Evolutionary conservation across 2,888 invertebrate species (phyloP), one percentile per base, ranked within the genome.

Genomic region (Euzetes globulus): DNA sequence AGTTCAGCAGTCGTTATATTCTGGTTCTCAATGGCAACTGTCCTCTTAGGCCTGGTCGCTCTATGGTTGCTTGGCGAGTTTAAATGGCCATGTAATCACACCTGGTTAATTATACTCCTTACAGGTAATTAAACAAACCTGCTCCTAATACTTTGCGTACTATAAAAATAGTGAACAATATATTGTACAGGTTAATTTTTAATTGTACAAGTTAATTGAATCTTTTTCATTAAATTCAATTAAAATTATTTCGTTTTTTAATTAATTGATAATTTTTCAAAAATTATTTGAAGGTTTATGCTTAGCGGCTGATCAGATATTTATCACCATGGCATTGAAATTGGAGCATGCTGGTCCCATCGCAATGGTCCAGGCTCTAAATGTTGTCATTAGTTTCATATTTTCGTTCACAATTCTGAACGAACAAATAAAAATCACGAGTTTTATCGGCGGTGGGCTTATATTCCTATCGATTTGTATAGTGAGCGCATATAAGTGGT

Each of bases 271-370:
- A n/a, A n/a, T n/a, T n/a, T n/a, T n/a, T n/a, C n/a, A n/a, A n/a
- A n/a, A n/a, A n/a, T n/a, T n/a, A n/a, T n/a, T n/a, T n/a, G n/a
- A n/a, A 74, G 70, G 52, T 15, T 17, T 74, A 9, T 68, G 74
- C 15, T 19, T n/a, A 19, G 68, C 63, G 17, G 22, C 63, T 1
- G 76, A 70, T 19, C 76, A 76, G 55, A 25, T 77, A 19, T 74
- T 74, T 33, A 52, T 77, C 17, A 76, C 77, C 15, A 22, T 72
- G 4, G 71, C 77, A 19, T 27, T 76, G 11, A 75, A 77, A 47
- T 11, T 76, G 22, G 77, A 77, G 52, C 63, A 76, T n/a, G 77
- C 77, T 4, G 77, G 76, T 22, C 52, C 73, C 9, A 41, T 74
- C 13, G 29, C 76, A 7, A 55, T 77, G 6, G 71, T 74, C n/a